phyloP scores from a whole-genome alignment of 2,797 vertebrate genomes.

The Clarias platycephalus region DNA sequence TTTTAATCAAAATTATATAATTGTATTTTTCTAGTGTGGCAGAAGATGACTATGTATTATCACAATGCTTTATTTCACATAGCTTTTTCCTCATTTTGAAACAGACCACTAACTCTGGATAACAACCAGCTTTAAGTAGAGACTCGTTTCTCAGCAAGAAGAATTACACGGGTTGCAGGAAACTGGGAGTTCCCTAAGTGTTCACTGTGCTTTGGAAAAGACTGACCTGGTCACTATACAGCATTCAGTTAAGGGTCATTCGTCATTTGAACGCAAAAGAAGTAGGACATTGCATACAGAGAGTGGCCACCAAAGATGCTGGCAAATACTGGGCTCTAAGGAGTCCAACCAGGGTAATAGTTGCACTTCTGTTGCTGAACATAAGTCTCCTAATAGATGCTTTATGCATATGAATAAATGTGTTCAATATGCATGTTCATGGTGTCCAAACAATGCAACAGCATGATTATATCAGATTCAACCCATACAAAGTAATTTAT shows the following conservation, averaged over 20 bases:
- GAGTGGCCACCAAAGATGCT: conserved; percentile 82
- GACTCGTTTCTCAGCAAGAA: conserved; percentile 76
- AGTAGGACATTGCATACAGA: conserved; percentile 70
- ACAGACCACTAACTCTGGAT: conserved; percentile 31
- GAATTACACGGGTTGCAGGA: conserved; percentile 75
- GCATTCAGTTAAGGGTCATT: conserved; percentile 78
- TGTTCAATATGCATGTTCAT: not conserved
- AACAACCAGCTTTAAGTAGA: conserved; percentile 54
- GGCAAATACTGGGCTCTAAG: conserved; percentile 67
- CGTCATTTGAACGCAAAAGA: conserved; percentile 78
- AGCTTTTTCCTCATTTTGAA: conserved; percentile 19
- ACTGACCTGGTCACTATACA: conserved; percentile 77
- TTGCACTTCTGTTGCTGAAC: conserved; percentile 17
- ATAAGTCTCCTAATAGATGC: not conserved
- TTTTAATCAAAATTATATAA: not conserved
- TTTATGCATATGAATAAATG: not conserved
- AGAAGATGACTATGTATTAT: conserved; percentile 2
- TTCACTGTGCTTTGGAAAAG: conserved; percentile 69
- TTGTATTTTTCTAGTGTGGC: not conserved
- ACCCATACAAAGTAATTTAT: not conserved
- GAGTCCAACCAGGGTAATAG: conserved; percentile 62
- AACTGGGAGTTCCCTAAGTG: conserved; percentile 58
- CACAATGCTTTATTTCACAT: conserved; percentile 13
- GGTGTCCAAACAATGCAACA: not conserved
- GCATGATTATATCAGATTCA: not conserved